Evolutionary conservation across 2,797 vertebrate species (phyloP), one percentile per base, ranked within the genome.

Genomic region (Argya squamiceps): DNA sequence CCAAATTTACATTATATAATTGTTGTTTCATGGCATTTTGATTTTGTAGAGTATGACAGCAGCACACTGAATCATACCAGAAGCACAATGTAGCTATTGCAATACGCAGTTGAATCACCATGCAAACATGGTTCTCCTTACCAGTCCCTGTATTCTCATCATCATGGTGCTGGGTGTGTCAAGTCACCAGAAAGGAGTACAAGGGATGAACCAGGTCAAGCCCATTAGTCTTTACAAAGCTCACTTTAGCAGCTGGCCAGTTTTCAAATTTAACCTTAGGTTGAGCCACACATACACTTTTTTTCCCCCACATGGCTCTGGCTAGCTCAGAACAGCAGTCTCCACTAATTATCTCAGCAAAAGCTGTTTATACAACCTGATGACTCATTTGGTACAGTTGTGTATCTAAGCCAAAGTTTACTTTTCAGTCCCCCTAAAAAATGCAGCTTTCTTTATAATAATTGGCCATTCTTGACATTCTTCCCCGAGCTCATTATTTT

Each of bases 401-500:
- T 58, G 4, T 41, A 65, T 58, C 64, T 55, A 43, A 94, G 63
- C 4, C 15, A 67, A 88, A 87, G 53, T 58, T 80, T 84, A 59
- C 15, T 50, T 44, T 87, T 29, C n/a, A 59, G 41, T 26, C 26
- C 16, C 36, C 32, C 29, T 67, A 47, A 63, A 86, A 89, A 75
- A 60, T 29, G 14, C 39, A 80, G 7, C 17, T 86, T 63, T 52
- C 62, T 80, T 75, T 63, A 63, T 15, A 75, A 23, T 46, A 84
- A 89, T 29, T 77, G 36, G 49, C 59, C 39, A 67, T 36, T 77
- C 52, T 70, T 69, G 58, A 91, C n/a, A 58, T 62, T 87, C n/a
- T 89, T 50, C 39, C 81, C 32, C 1, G 9, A 75, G 32, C n/a
- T 95, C 65, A 59, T 81, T 92, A 94, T 36, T 87, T 94, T 81